These are phyloP conservation scores for Lethenteron reissneri DNA, from an alignment of 2,113 vertebrate genomes.

Conservation along the genomic window DNA sequence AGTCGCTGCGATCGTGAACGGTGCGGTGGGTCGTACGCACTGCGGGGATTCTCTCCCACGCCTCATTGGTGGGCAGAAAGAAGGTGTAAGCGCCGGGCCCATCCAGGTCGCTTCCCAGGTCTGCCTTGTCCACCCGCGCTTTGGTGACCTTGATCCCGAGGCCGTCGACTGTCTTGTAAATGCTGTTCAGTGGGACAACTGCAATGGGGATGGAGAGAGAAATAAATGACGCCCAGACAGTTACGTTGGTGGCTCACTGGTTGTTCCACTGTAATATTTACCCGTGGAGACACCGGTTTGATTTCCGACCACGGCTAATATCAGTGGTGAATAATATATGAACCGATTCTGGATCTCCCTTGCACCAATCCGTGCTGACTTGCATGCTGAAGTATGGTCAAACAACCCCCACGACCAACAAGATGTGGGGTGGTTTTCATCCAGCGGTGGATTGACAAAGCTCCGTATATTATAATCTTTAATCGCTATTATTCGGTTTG, in stretches of 20 bases:
- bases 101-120: not conserved
- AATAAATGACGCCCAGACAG: too few relatives aligned
- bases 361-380: too few relatives aligned
- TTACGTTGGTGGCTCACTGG: too few relatives aligned
- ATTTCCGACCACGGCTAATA: not conserved
- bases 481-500: too few relatives aligned
- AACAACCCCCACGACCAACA: too few relatives aligned
- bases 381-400: too few relatives aligned
- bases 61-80: not conserved
- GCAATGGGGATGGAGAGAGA: not conserved
- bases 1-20: too few relatives aligned
- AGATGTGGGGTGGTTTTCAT: too few relatives aligned
- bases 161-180: not conserved
- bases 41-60: not conserved
- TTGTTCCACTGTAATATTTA: not conserved
- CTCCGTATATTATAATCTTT: too few relatives aligned
- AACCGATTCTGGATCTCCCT: too few relatives aligned
- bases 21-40: not conserved
- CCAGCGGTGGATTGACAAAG: too few relatives aligned
- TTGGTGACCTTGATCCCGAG: conserved; percentile 1
- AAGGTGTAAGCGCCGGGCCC: not conserved
- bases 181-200: conserved; percentile 1
- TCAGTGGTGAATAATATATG: too few relatives aligned
- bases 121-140: conserved; percentile 1
- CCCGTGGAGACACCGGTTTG: not conserved